A percentile compares a stretch with the other conserved stretches of the same genome.
These are phyloP conservation scores for Bubo blakistoni DNA, from an alignment of 2,113 vertebrate species.

Conservation along the genomic window DNA sequence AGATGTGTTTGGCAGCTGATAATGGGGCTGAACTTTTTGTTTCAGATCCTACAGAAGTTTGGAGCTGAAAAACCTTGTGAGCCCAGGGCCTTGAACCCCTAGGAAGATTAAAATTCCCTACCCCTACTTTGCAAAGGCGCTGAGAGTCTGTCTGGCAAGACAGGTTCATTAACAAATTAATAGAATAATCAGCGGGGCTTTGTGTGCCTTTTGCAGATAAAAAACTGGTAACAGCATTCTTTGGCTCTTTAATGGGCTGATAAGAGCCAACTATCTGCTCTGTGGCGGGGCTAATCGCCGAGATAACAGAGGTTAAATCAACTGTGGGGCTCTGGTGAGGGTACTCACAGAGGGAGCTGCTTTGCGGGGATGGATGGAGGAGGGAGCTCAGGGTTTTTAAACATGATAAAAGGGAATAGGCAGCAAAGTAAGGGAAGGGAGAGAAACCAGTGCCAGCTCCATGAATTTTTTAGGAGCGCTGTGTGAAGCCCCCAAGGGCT, in stretches of 20 bases:
- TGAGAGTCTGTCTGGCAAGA: constrained; percentile 71
- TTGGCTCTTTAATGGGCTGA: constrained; percentile 80
- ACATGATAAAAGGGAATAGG: not conserved
- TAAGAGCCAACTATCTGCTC: constrained; percentile 77
- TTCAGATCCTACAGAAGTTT: constrained; percentile 1
- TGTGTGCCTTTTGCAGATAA: constrained; percentile 82
- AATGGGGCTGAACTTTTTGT: not conserved
- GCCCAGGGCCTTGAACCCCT: constrained; percentile 6
- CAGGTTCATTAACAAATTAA: constrained; percentile 86
- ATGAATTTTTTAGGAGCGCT: not conserved
- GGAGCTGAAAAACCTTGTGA: not conserved
- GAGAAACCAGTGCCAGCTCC: not conserved
- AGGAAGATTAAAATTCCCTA: constrained; percentile 50
- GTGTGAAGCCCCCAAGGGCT: not conserved
- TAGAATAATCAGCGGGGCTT: constrained; percentile 82
- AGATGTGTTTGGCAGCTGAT: not conserved
- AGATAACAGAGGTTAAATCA: constrained; percentile 79
- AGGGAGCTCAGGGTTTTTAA: not conserved
- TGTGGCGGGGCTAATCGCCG: constrained; percentile 71
- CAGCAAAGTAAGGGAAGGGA: not conserved
- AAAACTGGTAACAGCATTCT: constrained; percentile 79
- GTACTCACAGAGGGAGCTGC: not conserved
- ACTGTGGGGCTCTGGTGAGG: constrained; percentile 53
- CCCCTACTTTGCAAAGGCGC: constrained; percentile 36
- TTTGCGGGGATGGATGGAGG: not conserved